These are phyloP conservation scores for Cataglyphis cursor DNA, from an alignment of 2,888 invertebrate species.

Conservation along the genomic window DNA sequence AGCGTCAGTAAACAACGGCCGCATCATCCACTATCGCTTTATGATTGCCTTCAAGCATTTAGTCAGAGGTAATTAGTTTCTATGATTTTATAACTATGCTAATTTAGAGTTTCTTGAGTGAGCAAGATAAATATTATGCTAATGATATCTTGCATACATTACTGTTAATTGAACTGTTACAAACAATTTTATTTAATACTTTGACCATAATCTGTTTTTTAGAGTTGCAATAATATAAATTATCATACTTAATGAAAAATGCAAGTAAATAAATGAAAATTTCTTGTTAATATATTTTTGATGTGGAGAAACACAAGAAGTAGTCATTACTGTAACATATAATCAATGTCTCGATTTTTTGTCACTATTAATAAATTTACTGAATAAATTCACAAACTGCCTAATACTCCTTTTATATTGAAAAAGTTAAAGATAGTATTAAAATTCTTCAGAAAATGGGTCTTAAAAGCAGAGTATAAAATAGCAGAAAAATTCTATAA, in stretches of 20 bases:
- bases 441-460: too few relatives aligned
- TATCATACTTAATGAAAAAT: not conserved
- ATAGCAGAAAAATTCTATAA: too few relatives aligned
- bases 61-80: slow-evolving; percentile 87
- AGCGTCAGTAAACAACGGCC: slow-evolving; percentile 87
- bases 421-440: too few relatives aligned
- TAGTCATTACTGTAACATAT: not conserved
- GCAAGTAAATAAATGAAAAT: not conserved
- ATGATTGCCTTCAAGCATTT: slow-evolving; percentile 90
- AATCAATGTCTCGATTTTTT: not conserved
- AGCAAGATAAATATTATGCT: not conserved
- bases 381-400: too few relatives aligned
- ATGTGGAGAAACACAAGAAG: not conserved
- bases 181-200: not conserved
- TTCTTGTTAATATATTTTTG: not conserved
- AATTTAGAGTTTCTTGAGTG: not conserved
- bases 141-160: not conserved
- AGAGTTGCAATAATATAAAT: not conserved
- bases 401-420: too few relatives aligned
- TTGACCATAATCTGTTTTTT: not conserved
- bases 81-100: not conserved
- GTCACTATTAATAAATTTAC: too few relatives aligned
- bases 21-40: slow-evolving; percentile 88
- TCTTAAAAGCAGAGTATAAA: too few relatives aligned
- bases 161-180: slow-evolving; percentile 62